Evolutionary conservation across 2,797 vertebrate genomes (phyloP).

Genomic region (Acridotheres tristis): DNA sequence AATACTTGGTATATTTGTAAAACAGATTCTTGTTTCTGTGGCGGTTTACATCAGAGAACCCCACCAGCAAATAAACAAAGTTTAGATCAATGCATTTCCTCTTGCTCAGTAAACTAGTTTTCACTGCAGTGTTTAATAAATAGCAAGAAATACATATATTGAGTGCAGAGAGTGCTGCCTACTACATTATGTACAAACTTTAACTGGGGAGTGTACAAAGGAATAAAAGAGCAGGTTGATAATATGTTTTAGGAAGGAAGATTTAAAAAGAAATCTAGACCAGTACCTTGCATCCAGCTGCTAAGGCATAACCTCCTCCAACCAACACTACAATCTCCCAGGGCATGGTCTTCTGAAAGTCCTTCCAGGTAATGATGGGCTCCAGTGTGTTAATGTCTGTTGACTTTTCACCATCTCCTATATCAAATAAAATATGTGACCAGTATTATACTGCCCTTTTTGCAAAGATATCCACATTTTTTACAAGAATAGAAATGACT

Average conservation of each 20-base stretch:
- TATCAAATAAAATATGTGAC: background rate
- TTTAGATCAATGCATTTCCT: background rate
- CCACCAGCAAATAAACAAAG: background rate
- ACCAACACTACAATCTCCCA: conserved; percentile 99
- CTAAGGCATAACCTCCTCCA: conserved; percentile 95
- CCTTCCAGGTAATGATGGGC: conserved; percentile 97
- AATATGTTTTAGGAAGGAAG: background rate
- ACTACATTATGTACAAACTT: background rate
- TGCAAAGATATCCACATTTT: background rate
- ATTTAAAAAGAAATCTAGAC: background rate
- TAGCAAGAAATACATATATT: background rate
- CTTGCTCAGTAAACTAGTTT: background rate
- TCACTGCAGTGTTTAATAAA: background rate
- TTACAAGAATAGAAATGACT: background rate
- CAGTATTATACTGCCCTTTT: background rate
- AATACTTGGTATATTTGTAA: background rate
- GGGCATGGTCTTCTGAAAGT: conserved; percentile 97
- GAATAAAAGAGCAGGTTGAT: background rate
- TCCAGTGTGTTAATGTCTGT: conserved; percentile 71
- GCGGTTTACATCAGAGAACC: background rate
- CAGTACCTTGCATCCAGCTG: conserved; percentile 94
- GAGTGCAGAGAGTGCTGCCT: background rate
- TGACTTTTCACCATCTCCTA: conserved; percentile 66
- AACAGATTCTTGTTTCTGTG: background rate
- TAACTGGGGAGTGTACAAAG: background rate